Percentiles rank a stretch among this genome's conserved stretches.
These are phyloP conservation scores for Lathamus discolor DNA, from an alignment of 2,113 vertebrate species.

Conservation along the genomic window DNA sequence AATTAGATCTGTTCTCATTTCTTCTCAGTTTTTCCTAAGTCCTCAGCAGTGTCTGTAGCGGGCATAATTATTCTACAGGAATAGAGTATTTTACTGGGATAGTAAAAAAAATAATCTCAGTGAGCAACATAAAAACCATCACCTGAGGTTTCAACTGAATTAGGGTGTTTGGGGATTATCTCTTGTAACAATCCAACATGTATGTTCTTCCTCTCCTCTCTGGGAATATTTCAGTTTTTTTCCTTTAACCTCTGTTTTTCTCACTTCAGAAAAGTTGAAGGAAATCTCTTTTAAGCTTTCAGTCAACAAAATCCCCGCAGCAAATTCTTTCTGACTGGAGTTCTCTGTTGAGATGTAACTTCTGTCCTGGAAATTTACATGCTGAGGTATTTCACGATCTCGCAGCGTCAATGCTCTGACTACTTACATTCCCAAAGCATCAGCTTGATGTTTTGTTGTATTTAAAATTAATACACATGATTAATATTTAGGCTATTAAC, in stretches of 20 bases:
- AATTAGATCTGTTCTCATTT: neutral
- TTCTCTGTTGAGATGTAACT: neutral
- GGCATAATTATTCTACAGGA: neutral
- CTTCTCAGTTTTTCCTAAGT: neutral
- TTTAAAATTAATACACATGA: neutral
- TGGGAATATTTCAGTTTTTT: neutral
- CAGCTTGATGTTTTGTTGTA: neutral
- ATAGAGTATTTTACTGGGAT: neutral
- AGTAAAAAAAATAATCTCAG: neutral
- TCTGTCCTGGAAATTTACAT: neutral
- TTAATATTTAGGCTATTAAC: constrained; percentile 30
- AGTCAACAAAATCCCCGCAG: neutral
- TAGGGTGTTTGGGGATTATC: neutral
- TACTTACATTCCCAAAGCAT: neutral
- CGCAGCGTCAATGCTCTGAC: neutral
- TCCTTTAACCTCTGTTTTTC: neutral
- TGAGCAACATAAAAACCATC: neutral
- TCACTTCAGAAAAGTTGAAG: neutral
- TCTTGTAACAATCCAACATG: neutral
- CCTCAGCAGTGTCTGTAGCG: neutral
- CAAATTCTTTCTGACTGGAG: neutral
- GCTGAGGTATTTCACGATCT: neutral
- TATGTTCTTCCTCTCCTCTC: neutral
- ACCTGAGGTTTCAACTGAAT: neutral
- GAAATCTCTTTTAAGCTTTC: neutral